These are phyloP conservation scores for Anas georgica DNA, from an alignment of 2,797 vertebrate species.

Conservation along the genomic window DNA sequence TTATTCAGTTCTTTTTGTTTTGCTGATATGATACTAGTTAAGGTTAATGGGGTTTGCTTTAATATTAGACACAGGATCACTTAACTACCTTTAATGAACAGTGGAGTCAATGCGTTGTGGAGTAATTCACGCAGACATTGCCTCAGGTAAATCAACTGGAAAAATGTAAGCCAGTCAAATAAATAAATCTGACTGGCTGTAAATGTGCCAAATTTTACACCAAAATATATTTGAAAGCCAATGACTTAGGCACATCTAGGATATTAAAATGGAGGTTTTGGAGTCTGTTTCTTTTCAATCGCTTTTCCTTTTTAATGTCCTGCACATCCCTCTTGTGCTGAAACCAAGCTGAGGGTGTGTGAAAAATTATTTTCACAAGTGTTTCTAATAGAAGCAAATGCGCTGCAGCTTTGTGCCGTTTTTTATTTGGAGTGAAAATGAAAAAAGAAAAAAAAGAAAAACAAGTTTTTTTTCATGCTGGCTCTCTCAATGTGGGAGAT, in stretches of 20 bases:
- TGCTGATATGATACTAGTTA: constrained; percentile 67
- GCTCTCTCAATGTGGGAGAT: not conserved
- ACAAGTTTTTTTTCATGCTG: not conserved
- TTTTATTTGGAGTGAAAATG: not conserved
- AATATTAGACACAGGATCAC: constrained; percentile 49
- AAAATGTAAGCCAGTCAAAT: constrained; percentile 60
- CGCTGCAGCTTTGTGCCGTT: not conserved
- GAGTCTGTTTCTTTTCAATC: constrained; percentile 59
- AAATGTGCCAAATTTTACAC: constrained; percentile 65
- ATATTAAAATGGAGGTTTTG: constrained; percentile 18
- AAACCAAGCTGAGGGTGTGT: constrained; percentile 2
- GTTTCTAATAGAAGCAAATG: constrained; percentile 21
- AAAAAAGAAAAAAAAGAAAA: not conserved
- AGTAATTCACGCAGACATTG: constrained; percentile 8
- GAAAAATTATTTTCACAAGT: constrained; percentile 47
- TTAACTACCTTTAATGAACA: constrained; percentile 44
- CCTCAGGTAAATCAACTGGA: constrained; percentile 52
- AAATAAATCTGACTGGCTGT: constrained; percentile 56
- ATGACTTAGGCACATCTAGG: constrained; percentile 29
- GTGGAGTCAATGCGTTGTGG: constrained; percentile 11
- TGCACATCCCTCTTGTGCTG: constrained; percentile 39
- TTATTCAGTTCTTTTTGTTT: constrained; percentile 70
- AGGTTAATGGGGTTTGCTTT: constrained; percentile 64
- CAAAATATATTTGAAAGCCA: constrained; percentile 55
- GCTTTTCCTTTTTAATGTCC: constrained; percentile 46